A percentile compares a stretch with the other conserved stretches of the same genome.
Conservation (phyloP, 2,888 invertebrate species). For the Euclidia mi region DNA sequence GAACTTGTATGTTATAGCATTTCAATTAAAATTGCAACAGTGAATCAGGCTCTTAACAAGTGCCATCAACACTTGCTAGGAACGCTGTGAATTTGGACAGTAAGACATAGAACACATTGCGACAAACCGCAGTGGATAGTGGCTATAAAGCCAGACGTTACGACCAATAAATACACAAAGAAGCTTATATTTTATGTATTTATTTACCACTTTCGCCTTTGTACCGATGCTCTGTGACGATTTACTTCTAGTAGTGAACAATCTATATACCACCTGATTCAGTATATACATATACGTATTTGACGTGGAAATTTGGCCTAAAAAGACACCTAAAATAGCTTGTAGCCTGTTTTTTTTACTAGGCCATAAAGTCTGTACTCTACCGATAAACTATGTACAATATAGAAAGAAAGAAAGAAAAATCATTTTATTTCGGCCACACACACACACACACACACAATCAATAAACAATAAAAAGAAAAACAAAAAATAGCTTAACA, state of each 20-base stretch:
- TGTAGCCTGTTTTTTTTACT: no score
- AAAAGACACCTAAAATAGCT: no score
- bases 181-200: conserved; percentile 6
- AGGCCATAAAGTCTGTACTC: no score
- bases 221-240: not conserved
- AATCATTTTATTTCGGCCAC: no score
- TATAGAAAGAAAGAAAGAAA: no score
- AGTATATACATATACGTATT: not conserved
- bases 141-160: conserved; percentile 10
- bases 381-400: no score
- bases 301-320: no score
- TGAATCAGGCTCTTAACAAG: not conserved
- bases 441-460: no score
- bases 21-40: no score
- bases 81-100: not conserved
- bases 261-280: not conserved
- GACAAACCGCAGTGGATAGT: conserved; percentile 6
- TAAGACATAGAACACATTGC: not conserved
- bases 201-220: conserved; percentile 8
- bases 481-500: no score
- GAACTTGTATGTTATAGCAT: no score
- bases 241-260: not conserved
- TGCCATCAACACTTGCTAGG: not conserved
- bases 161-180: conserved; percentile 11
- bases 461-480: no score